Evolutionary conservation across 1,140 invertebrate species (phyloP), one percentile per base, ranked within the genome.

Genomic region (Cataglyphis hispanica): DNA sequence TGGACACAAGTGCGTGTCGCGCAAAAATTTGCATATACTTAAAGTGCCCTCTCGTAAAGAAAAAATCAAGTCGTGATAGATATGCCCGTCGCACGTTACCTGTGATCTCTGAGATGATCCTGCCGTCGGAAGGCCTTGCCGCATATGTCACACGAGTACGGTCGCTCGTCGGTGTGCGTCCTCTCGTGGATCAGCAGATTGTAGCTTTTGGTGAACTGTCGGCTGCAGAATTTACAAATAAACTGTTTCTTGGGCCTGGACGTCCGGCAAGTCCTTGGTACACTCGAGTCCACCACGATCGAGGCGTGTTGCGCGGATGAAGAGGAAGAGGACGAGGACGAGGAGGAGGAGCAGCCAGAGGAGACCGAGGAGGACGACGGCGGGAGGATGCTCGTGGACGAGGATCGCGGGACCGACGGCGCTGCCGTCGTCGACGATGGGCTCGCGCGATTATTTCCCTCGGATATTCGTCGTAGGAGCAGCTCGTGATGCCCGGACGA

Each of bases 131-230:
- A 99, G 1, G 98, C 98, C 94, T 95, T 95, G 43, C 97, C 96
- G 95, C 99, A 99, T 85, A 99, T 98, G 94, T 99, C 99, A 95
- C 99, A 99, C 13, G 98, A 98, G 93, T 99, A 99, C 2, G 99
- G 99, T 76, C 99, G 95, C 94, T 99, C 99, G 94, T 99, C 98
- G 3, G 99, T 99, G 93, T 99, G 99, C 1, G 99, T 99, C 89
- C 99, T 96, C 94, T 99, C 98, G 95, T 99, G 99, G 89, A 99
- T 99, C 66, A 99, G 95, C 69, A 99, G 96, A 94, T 99, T 99
- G 95, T 99, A 99, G 22, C 98, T 98, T 95, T 99, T 99, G 77
- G 99, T 99, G 94, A 99, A 99, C 92, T 99, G 98, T 56, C 99
- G 96, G 92, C 98, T 98, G 95, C 99, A 99, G 94, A 98, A 99